Evolutionary conservation across 2,797 vertebrate species (phyloP), one percentile per base, ranked within the genome.

Genomic region (Semaprochilodus insignis): DNA sequence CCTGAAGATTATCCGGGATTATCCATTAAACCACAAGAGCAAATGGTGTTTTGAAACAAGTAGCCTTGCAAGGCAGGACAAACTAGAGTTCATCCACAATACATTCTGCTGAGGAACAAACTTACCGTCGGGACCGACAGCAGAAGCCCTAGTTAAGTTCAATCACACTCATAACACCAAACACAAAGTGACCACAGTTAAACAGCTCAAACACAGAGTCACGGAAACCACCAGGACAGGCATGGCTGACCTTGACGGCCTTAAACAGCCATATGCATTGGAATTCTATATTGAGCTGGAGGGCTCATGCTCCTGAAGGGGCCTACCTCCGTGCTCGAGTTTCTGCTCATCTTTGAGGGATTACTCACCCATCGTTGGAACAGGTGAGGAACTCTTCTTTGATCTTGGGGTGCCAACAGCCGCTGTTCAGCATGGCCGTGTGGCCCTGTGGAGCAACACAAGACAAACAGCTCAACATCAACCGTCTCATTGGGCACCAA

Each of bases 321-420:
- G 25, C 55, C 57, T 21, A 31, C 70, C 31, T 54, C 57, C 27
- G 13, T 31, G 6, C 60, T 78, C 81, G 59, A 17, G 36, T 83
- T 78, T 83, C 78, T 63, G 13, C 55, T 70, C 54, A 13, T 78
- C 74, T 74, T 74, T 73, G 23, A n/a, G 52, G 17, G 73, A 81
- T 81, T 71, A 97, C 98, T 96, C 88, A 99, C 97, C 98, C 97
- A 82, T 99, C 98, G 87, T 98, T 99, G 86, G 98, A 99, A 91
- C 98, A 99, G 1, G 98, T 99, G 93, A 99, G 94, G 92, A 99
- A 99, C 91, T 99, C 97, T 83, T 99, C 97, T 88, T 99, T 99
- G 83, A 97, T 96, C 93, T 99, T 99, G 69, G 97, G 98, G 89
- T 99, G 97, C 98, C 98, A 99, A 83, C 96, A 98, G 73, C 98